These are phyloP conservation scores for Andricus grossulariae DNA, from an alignment of 1,140 invertebrate genomes.

Conservation along the genomic window DNA sequence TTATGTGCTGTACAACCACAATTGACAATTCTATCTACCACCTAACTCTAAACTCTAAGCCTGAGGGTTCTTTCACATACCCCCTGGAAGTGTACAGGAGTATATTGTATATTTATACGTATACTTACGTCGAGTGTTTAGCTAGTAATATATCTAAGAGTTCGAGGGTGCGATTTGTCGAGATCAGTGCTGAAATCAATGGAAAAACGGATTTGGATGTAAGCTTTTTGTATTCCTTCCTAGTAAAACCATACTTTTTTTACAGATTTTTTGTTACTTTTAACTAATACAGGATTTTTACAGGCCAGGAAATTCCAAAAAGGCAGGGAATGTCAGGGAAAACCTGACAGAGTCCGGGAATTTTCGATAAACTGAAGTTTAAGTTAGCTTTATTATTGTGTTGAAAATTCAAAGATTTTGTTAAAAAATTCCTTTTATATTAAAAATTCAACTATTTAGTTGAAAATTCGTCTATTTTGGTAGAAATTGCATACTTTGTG, in stretches of 20 bases:
- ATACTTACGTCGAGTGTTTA: slow-evolving; percentile 50
- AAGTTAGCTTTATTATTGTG: no score
- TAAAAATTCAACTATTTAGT: no score
- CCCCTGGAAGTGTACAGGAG: neutral
- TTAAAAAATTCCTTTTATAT: no score
- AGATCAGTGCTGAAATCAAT: slow-evolving; percentile 48
- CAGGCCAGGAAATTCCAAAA: no score
- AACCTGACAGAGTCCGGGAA: no score
- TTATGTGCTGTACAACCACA: slow-evolving; percentile 47
- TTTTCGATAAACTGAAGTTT: neutral
- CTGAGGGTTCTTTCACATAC: slow-evolving; percentile 11
- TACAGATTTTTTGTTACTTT: neutral
- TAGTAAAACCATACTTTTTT: slow-evolving; percentile 33
- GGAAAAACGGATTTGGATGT: slow-evolving; percentile 49
- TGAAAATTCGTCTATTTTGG: no score
- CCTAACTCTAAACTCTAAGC: slow-evolving; percentile 36
- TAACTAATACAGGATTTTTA: neutral
- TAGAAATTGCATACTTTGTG: no score
- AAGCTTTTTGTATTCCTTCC: slow-evolving; percentile 51
- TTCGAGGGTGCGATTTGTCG: slow-evolving; percentile 55
- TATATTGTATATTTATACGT: slow-evolving; percentile 50
- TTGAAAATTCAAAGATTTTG: no score
- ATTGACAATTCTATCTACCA: slow-evolving; percentile 61
- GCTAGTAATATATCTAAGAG: slow-evolving; percentile 53
- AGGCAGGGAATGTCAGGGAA: no score